Base-by-base conservation (phyloP, 2,113 vertebrate species). In the Mobula birostris region DNA sequence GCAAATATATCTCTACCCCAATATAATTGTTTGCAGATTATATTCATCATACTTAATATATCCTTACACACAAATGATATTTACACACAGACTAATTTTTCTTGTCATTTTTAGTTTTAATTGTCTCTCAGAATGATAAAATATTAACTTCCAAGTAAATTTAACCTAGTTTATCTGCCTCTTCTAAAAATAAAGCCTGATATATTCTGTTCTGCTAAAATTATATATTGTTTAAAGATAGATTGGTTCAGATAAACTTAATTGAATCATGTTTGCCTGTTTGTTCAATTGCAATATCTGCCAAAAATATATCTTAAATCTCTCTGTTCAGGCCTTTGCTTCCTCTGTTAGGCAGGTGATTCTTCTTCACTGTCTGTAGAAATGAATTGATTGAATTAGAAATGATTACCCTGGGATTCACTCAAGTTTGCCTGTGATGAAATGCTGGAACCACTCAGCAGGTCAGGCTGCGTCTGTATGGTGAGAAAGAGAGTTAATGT, bases 21-120 rank as follows among this genome's bases (percentile, higher is more conserved):
- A 27, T 56, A 83, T 21, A 83, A 83, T 83, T 83, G 80, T 48
- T 82, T 27, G 40, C 7, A 83, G 40, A 36, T 48, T 1, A 58
- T 9, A 58, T 58, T 58, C 56, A 48, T 27, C 48, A 58, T 83
- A 27, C 40, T 7, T 11, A 83, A 83, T 27, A 56, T 58, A 8
- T 2, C 19, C 6, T 56, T 11, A 3, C 15, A 58, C 80, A 58
- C 40, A 27, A 83, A 83, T 19, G 15, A 36, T 36, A 56, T 58
- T 83, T 58, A 56, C 40, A 80, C 6, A 24, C 48, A 83, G 21
- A 6, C 56, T 24, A 56, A 83, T 56, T 83, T 83, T 83, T 83
- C 80, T 56, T 83, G 80, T 24, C 80, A 83, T 58, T 48, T 83
- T 56, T 83, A 58, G 56, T 83, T 83, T 83, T 83, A 83, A 56